Percentiles rank a stretch among this genome's conserved stretches.
Conservation (phyloP, 2,113 vertebrate genomes). For the Otis tarda region DNA sequence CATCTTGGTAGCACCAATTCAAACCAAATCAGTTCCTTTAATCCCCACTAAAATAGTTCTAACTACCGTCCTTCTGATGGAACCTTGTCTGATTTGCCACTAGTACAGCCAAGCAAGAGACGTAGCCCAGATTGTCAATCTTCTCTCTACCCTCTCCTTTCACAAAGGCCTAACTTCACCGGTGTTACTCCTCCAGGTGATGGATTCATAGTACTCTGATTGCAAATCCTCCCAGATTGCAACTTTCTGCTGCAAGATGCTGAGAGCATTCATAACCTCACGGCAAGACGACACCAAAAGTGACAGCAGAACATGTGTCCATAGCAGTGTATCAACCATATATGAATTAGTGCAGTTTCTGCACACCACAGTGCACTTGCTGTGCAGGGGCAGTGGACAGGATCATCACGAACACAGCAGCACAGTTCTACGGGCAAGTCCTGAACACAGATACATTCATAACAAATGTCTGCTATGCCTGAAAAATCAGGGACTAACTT, state of each 20-base stretch:
- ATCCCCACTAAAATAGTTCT: background rate
- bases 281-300: background rate
- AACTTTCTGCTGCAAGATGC: background rate
- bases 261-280: background rate
- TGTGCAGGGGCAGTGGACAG: background rate
- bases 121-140: background rate
- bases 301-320: rapidly evolving
- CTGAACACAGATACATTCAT: rapidly evolving
- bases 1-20: background rate
- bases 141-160: background rate
- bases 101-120: background rate
- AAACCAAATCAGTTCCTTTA: background rate
- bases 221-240: background rate
- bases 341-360: background rate
- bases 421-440: background rate
- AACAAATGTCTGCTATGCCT: background rate
- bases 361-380: background rate
- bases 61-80: background rate
- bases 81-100: background rate
- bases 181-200: background rate
- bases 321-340: background rate
- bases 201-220: background rate
- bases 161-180: background rate
- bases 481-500: background rate
- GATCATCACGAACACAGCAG: background rate